A percentile compares a stretch with the other conserved stretches of the same genome.
Evolutionary conservation across 2,888 invertebrate species (phyloP).

Genomic region (Pimpla rufipes): DNA sequence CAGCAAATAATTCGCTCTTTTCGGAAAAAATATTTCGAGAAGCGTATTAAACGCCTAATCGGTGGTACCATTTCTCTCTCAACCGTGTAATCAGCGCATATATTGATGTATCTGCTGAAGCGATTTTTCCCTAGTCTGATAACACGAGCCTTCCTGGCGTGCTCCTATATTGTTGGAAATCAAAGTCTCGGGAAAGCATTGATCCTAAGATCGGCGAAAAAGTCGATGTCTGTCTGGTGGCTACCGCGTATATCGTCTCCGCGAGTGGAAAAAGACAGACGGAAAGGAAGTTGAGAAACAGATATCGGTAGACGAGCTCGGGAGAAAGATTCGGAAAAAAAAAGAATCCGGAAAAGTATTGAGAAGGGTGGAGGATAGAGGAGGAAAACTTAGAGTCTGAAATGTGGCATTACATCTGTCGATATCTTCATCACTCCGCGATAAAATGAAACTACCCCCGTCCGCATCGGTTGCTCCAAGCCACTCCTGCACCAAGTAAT

Average conservation of each 20-base stretch:
- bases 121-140: too few relatives aligned
- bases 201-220: background rate
- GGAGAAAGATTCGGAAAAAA: background rate
- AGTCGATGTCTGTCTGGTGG: background rate
- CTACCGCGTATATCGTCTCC: too few relatives aligned
- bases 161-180: too few relatives aligned
- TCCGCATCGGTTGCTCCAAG: constrained; percentile 37
- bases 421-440: constrained; percentile 80
- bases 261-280: background rate
- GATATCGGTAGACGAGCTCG: constrained; percentile 1
- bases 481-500: constrained; percentile 76
- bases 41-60: too few relatives aligned
- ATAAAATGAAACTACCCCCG: constrained; percentile 78
- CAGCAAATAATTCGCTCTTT: too few relatives aligned
- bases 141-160: too few relatives aligned
- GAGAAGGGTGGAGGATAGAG: constrained; percentile 11
- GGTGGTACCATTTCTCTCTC: too few relatives aligned
- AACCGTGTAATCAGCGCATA: too few relatives aligned
- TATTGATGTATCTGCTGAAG: too few relatives aligned
- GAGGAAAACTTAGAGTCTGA: constrained; percentile 47
- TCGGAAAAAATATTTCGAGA: too few relatives aligned
- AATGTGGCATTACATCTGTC: constrained; percentile 80
- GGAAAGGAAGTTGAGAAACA: constrained; percentile 16
- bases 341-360: constrained; percentile 26
- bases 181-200: background rate